phyloP scores from a whole-genome alignment of 2,888 invertebrate genomes.

The Biston betularia region DNA sequence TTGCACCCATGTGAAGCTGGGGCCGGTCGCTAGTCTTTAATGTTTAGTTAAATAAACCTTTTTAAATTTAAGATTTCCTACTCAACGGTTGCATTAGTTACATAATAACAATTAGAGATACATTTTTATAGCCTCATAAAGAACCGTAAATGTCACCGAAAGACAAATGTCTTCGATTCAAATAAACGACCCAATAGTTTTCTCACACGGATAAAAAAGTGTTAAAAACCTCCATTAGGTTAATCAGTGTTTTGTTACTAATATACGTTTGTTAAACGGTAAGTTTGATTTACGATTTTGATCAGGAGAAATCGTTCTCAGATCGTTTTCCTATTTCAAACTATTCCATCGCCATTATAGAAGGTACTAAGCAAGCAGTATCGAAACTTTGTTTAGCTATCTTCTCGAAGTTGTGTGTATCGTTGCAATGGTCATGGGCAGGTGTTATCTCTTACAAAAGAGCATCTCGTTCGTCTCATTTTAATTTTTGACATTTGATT shows the following conservation, averaged over 20 bases:
- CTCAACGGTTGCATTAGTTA: slow-evolving; percentile 1
- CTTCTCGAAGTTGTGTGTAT: too few relatives aligned
- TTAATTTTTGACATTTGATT: too few relatives aligned
- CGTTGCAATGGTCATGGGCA: too few relatives aligned
- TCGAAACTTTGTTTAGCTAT: too few relatives aligned
- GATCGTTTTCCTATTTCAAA: too few relatives aligned
- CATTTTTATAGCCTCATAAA: slow-evolving; percentile 54
- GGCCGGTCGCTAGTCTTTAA: too few relatives aligned
- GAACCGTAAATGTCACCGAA: slow-evolving; percentile 62
- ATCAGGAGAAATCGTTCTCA: not conserved
- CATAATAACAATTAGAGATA: slow-evolving; percentile 28
- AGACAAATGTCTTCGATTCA: slow-evolving; percentile 61
- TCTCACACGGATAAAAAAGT: slow-evolving; percentile 59
- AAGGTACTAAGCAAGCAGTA: too few relatives aligned
- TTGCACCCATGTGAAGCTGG: too few relatives aligned
- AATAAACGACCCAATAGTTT: slow-evolving; percentile 44
- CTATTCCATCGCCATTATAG: too few relatives aligned
- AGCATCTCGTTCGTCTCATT: too few relatives aligned
- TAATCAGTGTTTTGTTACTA: slow-evolving; percentile 53
- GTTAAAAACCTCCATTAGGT: slow-evolving; percentile 62
- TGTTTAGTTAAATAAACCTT: not conserved
- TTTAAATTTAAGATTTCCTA: not conserved
- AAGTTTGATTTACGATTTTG: slow-evolving; percentile 13
- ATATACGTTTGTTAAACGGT: slow-evolving; percentile 34
- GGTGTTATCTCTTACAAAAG: too few relatives aligned